Evolutionary conservation across 2,888 invertebrate genomes (phyloP).

Genomic region (Sisyra terminalis): DNA sequence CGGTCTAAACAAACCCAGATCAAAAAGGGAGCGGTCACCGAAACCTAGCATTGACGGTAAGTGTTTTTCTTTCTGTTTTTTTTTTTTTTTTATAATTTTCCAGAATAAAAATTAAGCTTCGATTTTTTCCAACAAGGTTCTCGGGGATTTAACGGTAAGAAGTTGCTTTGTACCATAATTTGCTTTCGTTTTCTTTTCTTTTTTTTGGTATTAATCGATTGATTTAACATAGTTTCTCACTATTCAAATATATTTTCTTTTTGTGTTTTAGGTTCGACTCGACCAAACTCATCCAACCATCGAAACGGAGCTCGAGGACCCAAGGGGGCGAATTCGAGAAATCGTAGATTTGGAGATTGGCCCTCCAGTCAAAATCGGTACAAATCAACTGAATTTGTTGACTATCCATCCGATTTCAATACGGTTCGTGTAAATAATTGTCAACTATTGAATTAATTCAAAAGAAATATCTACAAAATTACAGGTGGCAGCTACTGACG

Average conservation of each 20-base stretch:
- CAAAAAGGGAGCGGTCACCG: conserved; percentile 43
- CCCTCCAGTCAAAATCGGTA: conserved; percentile 6
- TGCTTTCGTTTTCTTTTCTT: too few species aligned
- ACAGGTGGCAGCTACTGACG: conserved; percentile 14
- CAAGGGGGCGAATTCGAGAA: conserved; percentile 26
- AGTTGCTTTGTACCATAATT: too few species aligned
- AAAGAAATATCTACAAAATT: too few species aligned
- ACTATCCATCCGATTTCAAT: conserved; percentile 29
- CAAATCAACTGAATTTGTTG: conserved; percentile 24
- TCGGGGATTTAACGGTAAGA: too few species aligned
- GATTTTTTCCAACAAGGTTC: too few species aligned
- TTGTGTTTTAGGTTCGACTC: too few species aligned
- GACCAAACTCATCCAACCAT: conserved; percentile 21
- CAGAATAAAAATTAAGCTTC: too few species aligned
- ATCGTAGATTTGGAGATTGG: conserved; percentile 23
- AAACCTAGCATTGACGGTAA: conserved; percentile 12
- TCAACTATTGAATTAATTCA: neutral
- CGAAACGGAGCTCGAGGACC: conserved; percentile 32
- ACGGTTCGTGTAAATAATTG: conserved; percentile 20
- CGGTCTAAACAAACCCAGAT: conserved; percentile 54
- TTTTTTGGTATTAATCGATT: too few species aligned
- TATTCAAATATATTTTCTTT: too few species aligned
- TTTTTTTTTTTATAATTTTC: too few species aligned
- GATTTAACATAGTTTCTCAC: too few species aligned
- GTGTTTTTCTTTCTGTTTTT: too few species aligned